These are phyloP conservation scores for Rhea pennata DNA, from an alignment of 2,113 vertebrate genomes.

Conservation along the genomic window DNA sequence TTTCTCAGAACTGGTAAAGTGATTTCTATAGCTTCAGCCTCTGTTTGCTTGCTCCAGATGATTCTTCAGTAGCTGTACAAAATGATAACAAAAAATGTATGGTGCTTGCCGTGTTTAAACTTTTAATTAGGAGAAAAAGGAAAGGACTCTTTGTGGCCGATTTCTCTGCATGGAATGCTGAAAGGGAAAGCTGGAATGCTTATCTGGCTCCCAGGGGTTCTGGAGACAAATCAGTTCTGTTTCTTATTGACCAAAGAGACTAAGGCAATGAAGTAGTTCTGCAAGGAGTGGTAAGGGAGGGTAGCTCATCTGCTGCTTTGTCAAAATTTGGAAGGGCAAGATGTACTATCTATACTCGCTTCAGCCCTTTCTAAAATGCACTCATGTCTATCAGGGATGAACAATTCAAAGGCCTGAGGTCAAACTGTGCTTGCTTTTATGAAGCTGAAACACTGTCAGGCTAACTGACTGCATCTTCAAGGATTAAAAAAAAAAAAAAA, in stretches of 20 bases:
- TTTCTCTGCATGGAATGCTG: slow-evolving; percentile 9
- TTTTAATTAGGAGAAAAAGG: slow-evolving; percentile 25
- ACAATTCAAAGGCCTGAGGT: background rate
- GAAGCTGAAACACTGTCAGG: background rate
- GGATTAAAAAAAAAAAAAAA: background rate
- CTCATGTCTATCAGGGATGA: background rate
- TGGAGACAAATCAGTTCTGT: background rate
- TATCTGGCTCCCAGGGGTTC: background rate
- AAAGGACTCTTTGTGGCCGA: background rate
- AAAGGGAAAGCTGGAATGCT: slow-evolving; percentile 31
- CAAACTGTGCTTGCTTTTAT: background rate
- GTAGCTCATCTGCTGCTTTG: background rate
- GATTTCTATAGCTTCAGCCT: background rate
- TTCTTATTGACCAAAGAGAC: background rate
- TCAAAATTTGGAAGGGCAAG: background rate
- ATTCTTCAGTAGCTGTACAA: background rate
- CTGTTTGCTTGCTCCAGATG: background rate
- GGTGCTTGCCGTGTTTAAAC: background rate
- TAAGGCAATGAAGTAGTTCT: background rate
- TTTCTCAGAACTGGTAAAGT: background rate
- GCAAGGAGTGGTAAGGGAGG: background rate
- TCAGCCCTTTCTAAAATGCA: background rate
- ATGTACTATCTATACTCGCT: background rate
- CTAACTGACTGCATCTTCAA: background rate
- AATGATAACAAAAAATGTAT: background rate